Percentiles rank a stretch among this genome's conserved stretches.
Evolutionary conservation across 2,797 vertebrate species (phyloP).

Genomic region (Chromobotia macracanthus): DNA sequence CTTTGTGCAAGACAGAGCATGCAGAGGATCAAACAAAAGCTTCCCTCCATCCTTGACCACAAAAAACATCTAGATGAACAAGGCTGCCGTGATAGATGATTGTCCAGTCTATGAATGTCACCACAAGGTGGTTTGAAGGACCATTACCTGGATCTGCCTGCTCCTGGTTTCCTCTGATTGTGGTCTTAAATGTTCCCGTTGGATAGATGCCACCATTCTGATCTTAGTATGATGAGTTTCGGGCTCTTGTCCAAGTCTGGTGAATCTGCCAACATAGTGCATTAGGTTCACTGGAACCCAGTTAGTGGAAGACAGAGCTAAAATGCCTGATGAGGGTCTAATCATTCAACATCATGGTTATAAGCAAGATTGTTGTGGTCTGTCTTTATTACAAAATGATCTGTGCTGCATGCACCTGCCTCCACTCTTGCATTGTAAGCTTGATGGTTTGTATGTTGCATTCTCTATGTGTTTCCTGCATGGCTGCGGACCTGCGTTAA

Average conservation of each 20-base stretch:
- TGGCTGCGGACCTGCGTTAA: not conserved
- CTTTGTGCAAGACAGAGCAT: not conserved
- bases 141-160: not conserved
- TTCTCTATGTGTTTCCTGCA: not conserved
- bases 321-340: not conserved
- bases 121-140: slow-evolving; percentile 10
- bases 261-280: not conserved
- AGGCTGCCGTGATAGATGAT: not conserved
- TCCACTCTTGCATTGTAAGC: not conserved
- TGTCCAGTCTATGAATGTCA: slow-evolving; percentile 2
- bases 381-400: not conserved
- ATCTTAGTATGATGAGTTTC: not conserved
- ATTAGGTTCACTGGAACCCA: slow-evolving; percentile 1
- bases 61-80: not conserved
- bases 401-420: not conserved
- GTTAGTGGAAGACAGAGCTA: not conserved
- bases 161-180: not conserved
- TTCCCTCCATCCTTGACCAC: not conserved
- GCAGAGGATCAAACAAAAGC: not conserved
- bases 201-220: slow-evolving; percentile 7
- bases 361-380: not conserved
- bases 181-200: slow-evolving; percentile 5
- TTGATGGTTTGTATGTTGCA: not conserved
- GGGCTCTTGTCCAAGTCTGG: slow-evolving; percentile 20
- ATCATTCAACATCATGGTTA: not conserved